Evolutionary conservation across 2,113 vertebrate genomes (phyloP).

Genomic region (Eulemur rufifrons): DNA sequence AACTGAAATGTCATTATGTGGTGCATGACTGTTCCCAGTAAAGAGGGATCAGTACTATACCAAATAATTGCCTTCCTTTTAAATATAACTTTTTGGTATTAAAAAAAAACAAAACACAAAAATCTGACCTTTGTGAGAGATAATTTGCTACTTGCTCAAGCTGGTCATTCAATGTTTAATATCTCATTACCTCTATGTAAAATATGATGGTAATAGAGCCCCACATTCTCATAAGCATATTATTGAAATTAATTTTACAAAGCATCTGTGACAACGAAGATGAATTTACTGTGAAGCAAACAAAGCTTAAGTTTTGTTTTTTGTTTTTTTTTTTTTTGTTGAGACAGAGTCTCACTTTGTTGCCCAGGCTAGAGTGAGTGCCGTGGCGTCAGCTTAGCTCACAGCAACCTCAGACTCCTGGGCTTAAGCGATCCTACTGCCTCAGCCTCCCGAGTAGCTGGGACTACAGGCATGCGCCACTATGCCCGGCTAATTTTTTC

Average conservation of each 20-base stretch:
- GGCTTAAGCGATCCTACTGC: no score
- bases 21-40: background rate
- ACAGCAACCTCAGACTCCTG: no score
- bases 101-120: background rate
- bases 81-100: background rate
- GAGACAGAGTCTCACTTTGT: no score
- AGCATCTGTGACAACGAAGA: background rate
- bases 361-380: no score
- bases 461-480: no score
- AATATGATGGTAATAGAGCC: background rate
- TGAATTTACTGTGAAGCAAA: background rate
- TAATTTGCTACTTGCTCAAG: background rate
- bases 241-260: background rate
- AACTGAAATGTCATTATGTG: background rate
- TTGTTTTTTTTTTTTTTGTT: no score
- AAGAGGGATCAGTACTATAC: background rate
- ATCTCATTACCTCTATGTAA: background rate
- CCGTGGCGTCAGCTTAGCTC: no score
- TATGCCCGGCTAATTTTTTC: no score
- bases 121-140: background rate
- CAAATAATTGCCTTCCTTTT: background rate
- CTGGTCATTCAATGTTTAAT: background rate
- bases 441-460: no score
- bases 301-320: background rate
- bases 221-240: background rate